These are phyloP conservation scores for Pachyseris speciosa DNA, from an alignment of 64 coral and sea anemone species.

Conservation along the genomic window DNA sequence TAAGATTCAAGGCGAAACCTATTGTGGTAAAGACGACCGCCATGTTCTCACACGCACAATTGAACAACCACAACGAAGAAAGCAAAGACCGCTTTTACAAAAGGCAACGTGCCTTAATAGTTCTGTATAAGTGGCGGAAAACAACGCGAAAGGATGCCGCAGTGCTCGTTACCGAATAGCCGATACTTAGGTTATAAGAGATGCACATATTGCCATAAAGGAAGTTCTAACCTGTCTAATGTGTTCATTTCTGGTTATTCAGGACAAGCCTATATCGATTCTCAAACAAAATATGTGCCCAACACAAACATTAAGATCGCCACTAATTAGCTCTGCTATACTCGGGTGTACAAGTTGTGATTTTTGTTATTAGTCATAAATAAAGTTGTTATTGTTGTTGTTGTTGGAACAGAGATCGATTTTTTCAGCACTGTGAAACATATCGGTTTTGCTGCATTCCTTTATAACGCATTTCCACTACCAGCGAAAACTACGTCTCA, in stretches of 20 bases:
- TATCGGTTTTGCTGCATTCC: constrained; percentile 1
- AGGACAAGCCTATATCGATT: neutral
- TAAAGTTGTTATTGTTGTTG: too few relatives aligned
- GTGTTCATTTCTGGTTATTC: neutral
- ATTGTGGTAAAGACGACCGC: neutral
- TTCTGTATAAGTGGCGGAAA: constrained; percentile 1
- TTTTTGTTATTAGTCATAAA: too few relatives aligned
- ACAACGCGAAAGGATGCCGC: neutral
- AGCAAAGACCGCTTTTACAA: neutral
- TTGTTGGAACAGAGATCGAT: neutral
- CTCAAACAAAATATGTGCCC: neutral
- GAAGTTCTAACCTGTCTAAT: neutral
- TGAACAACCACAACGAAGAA: neutral
- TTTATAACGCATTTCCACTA: constrained; percentile 15
- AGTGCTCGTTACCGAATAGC: neutral
- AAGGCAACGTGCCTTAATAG: neutral
- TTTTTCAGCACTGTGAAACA: neutral
- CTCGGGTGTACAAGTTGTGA: too few relatives aligned
- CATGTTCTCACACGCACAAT: neutral
- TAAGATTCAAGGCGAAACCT: neutral
- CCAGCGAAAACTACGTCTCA: neutral
- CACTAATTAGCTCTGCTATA: too few relatives aligned
- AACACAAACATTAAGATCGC: neutral
- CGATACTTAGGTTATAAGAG: neutral
- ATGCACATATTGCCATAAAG: neutral